A percentile compares a stretch with the other conserved stretches of the same genome.
Conservation (phyloP, 2,888 invertebrate genomes). For the Drepanosiphum platanoidis region DNA sequence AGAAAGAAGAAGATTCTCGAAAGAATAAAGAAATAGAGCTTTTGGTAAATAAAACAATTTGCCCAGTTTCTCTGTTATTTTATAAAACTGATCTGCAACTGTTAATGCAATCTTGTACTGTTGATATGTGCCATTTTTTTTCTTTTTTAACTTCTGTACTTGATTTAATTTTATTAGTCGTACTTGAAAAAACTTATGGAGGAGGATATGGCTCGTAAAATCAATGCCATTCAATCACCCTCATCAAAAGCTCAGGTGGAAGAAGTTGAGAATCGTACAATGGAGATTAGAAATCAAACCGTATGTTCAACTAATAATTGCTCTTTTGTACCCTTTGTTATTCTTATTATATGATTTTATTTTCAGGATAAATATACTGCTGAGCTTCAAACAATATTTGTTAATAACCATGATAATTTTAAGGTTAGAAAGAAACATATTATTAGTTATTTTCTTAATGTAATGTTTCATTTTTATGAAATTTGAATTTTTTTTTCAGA, state of each 20-base stretch:
- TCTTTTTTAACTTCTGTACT: too few species aligned
- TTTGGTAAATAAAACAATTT: slow-evolving; percentile 69
- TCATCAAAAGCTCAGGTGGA: slow-evolving; percentile 69
- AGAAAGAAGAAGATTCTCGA: slow-evolving; percentile 90
- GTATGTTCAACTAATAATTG: slow-evolving; percentile 69
- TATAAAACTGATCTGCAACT: neutral
- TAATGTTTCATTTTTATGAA: neutral
- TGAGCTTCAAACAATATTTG: slow-evolving; percentile 89
- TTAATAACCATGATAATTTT: slow-evolving; percentile 91
- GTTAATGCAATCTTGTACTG: neutral
- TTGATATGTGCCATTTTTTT: neutral
- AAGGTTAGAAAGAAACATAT: slow-evolving; percentile 74
- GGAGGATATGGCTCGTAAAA: slow-evolving; percentile 85
- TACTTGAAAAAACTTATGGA: slow-evolving; percentile 78
- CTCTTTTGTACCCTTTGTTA: neutral
- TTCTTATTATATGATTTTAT: slow-evolving; percentile 8
- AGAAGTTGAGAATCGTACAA: slow-evolving; percentile 73
- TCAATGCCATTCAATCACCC: slow-evolving; percentile 74
- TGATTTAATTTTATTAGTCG: slow-evolving; percentile 62
- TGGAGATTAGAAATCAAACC: slow-evolving; percentile 80
- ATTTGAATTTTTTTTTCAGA: slow-evolving; percentile 71
- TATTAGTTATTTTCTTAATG: neutral
- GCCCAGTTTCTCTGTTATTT: slow-evolving; percentile 56
- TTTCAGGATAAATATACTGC: slow-evolving; percentile 73
- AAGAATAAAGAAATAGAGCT: slow-evolving; percentile 93